Conservation (phyloP, 2,797 vertebrate genomes). For the Streptopelia turtur region DNA sequence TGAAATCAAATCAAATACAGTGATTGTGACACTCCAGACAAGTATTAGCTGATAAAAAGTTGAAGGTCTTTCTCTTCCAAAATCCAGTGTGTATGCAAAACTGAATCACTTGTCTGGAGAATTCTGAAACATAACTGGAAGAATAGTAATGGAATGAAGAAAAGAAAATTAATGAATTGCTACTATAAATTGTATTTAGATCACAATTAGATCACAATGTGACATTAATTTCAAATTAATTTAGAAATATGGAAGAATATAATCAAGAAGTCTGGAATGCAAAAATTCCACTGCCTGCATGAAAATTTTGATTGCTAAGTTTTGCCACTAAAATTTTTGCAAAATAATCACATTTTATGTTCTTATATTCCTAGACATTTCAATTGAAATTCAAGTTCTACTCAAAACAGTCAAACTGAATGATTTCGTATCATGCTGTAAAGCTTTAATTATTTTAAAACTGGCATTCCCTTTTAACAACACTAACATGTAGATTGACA, state of each 20-base stretch:
- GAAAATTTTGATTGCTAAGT: neutral
- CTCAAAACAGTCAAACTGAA: neutral
- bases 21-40: neutral
- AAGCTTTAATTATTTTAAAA: neutral
- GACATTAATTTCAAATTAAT: neutral
- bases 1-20: neutral
- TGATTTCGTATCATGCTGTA: neutral
- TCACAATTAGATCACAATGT: neutral
- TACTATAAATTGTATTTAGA: neutral
- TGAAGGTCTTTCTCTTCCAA: neutral
- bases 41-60: neutral
- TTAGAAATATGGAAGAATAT: neutral
- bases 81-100: neutral
- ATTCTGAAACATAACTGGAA: neutral
- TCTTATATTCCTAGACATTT: neutral
- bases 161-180: neutral
- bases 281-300: neutral
- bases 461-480: neutral
- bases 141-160: neutral
- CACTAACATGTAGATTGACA: neutral
- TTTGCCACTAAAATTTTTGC: neutral
- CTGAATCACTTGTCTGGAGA: neutral
- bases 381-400: neutral
- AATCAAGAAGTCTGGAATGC: neutral
- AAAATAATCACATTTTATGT: neutral